Base-by-base conservation (phyloP, 2,797 vertebrate genomes). In the Australoheros facetus region DNA sequence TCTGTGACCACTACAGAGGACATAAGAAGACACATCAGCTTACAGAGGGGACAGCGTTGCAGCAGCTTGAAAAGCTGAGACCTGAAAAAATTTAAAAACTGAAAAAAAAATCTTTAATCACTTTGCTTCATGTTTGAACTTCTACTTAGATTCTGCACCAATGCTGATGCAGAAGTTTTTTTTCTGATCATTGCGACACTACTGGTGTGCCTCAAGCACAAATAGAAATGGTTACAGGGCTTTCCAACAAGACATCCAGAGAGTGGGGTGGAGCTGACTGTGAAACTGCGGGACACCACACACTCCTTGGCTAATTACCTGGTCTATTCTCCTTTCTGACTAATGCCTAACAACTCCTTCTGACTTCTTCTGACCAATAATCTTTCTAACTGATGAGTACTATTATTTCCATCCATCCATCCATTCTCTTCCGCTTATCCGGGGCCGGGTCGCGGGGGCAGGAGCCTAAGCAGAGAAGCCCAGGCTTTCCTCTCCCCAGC, bases 121-220 rank as follows among this genome's bases (percentile, higher is more conserved):
- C 12, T 42, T 42, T 42, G 39, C 39, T 42, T 42, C 12, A 7
- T 42, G 39, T 13, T 13, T 42, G 11, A 42, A 42, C 39, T 42
- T 12, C 39, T 64, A 64, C 1, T 45, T 45, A 64, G 26, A 64
- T 45, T 66, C 23, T 28, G 39, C 0, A 19, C 23, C 39, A 28
- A 5, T 1, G 5, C 62, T 5, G 26, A 26, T 11, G 60, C 14
- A 64, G 39, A 64, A 1, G 4, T 42, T 45, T 45, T 48, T 45
- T 26, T 14, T 39, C 3, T 45, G 37, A 64, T 26, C 13, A 64
- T 17, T 14, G 4, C 0, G 14, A 28, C 9, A 66, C 28, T 19
- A 21, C 60, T 45, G 39, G 21, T 0, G 3, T 64, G 42, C 42
- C 26, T 64, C 37, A 45, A 64, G 45, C 60, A 42, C 60, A 64